Conservation (phyloP, 2,113 vertebrate genomes). For the Pithys albifrons region DNA sequence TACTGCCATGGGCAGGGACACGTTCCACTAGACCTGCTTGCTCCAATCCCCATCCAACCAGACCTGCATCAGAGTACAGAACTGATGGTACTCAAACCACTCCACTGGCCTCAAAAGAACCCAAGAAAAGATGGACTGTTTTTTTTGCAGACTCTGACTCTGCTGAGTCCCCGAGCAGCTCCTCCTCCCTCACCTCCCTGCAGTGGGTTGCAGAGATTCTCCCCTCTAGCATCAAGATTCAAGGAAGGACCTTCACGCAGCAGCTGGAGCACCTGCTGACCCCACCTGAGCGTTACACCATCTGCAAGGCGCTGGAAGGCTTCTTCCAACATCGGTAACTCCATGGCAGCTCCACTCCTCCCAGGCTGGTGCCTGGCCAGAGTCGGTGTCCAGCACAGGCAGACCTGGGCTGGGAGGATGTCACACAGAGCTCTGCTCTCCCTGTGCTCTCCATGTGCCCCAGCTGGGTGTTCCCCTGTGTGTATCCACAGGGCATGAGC, state of each 20-base stretch:
- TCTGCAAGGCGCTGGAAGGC: constrained; percentile 92
- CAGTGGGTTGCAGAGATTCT: constrained; percentile 98
- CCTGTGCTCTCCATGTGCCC: background rate
- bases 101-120: background rate
- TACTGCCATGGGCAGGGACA: background rate
- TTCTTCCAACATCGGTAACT: constrained; percentile 98
- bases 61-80: background rate
- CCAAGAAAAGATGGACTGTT: background rate
- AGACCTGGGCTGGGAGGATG: background rate
- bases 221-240: constrained; percentile 94
- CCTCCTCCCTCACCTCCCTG: constrained; percentile 91
- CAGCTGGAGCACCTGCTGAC: constrained; percentile 97
- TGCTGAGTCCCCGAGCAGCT: constrained; percentile 78
- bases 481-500: fast-evolving
- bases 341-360: background rate
- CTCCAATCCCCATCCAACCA: background rate
- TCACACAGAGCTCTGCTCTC: background rate
- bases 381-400: fast-evolving
- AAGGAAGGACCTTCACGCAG: constrained; percentile 94
- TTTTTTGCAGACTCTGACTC: constrained; percentile 81
- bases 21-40: background rate
- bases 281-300: constrained; percentile 87
- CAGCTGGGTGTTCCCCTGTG: background rate
- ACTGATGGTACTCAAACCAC: background rate
- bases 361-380: fast-evolving